Conservation (phyloP, 2,113 vertebrate species). For the Lagopus leucura region DNA sequence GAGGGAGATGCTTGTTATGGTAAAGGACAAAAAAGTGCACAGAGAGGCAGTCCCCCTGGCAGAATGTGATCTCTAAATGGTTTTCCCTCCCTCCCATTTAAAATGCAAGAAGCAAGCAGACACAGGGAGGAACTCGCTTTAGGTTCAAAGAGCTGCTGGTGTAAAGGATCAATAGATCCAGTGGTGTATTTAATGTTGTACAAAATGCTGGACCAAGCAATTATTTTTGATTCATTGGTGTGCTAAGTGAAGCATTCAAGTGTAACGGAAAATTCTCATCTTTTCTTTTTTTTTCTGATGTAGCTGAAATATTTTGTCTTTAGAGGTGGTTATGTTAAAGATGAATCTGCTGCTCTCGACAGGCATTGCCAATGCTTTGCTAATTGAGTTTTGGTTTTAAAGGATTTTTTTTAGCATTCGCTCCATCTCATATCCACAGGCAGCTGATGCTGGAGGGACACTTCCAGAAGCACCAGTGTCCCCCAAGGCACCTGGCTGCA, state of each 20-base stretch:
- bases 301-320: constrained; percentile 28
- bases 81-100: neutral
- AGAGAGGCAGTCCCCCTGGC: neutral
- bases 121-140: neutral
- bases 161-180: constrained; percentile 21
- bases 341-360: neutral
- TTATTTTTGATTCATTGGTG: constrained; percentile 46
- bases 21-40: neutral
- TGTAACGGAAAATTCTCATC: neutral
- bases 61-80: neutral
- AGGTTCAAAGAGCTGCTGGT: constrained; percentile 22
- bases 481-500: neutral
- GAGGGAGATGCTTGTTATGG: neutral
- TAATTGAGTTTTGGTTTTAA: neutral
- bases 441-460: neutral
- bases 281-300: constrained; percentile 7
- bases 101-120: neutral
- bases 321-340: neutral
- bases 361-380: neutral
- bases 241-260: constrained; percentile 21
- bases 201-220: constrained; percentile 27
- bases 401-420: neutral
- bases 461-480: neutral
- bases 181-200: neutral
- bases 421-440: neutral